Evolutionary conservation across 2,888 invertebrate genomes (phyloP).

Genomic region (Epistrophe grossulariae): DNA sequence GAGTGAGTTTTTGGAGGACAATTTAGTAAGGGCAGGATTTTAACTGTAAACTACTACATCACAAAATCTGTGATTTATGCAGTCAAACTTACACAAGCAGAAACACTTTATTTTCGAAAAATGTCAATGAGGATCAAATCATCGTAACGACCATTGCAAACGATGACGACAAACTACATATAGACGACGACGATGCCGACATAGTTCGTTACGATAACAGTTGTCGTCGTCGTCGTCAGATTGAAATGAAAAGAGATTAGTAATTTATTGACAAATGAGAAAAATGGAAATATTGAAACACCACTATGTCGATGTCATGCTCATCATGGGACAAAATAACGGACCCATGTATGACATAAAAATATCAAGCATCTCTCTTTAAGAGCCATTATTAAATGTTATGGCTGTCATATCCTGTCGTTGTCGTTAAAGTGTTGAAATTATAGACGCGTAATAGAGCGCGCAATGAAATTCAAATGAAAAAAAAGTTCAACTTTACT

Average conservation of each 20-base stretch:
- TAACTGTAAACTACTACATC: not conserved
- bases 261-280: slow-evolving; percentile 40
- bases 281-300: not conserved
- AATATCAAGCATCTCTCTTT: slow-evolving; percentile 25
- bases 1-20: not conserved
- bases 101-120: slow-evolving; percentile 7
- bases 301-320: not conserved
- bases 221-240: not conserved
- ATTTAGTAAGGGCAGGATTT: slow-evolving; percentile 22
- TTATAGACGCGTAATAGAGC: not conserved
- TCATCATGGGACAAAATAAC: slow-evolving; percentile 33
- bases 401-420: slow-evolving; percentile 66
- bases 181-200: not conserved
- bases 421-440: slow-evolving; percentile 58
- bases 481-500: slow-evolving; percentile 13
- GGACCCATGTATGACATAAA: slow-evolving; percentile 35
- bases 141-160: slow-evolving; percentile 18
- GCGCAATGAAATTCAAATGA: slow-evolving; percentile 9
- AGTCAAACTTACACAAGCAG: slow-evolving; percentile 34
- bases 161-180: not conserved
- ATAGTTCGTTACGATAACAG: not conserved
- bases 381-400: slow-evolving; percentile 47
- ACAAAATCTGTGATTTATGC: slow-evolving; percentile 47
- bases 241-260: slow-evolving; percentile 33
- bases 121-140: slow-evolving; percentile 40